phyloP scores from a whole-genome alignment of 1,140 invertebrate genomes.

The Meloidogyne chitwoodi region DNA sequence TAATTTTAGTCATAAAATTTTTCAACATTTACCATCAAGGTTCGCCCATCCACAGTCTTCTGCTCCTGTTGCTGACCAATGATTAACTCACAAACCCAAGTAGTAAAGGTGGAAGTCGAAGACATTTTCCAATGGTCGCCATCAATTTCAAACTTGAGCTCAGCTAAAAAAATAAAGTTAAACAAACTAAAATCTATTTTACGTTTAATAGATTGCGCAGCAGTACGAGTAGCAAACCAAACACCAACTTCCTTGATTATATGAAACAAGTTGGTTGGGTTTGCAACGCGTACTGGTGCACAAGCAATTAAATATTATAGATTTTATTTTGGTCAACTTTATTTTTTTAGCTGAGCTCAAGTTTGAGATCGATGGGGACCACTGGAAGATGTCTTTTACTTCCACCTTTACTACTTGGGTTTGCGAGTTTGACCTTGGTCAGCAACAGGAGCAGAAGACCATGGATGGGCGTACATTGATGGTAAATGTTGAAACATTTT shows the following conservation, averaged over 20 bases:
- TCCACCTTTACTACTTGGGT: too few relatives aligned
- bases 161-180: not conserved
- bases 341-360: too few relatives aligned
- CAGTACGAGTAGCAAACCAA: constrained; percentile 24
- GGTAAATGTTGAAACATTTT: too few relatives aligned
- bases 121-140: constrained; percentile 30
- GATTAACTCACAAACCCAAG: constrained; percentile 18
- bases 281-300: too few relatives aligned
- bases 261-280: too few relatives aligned
- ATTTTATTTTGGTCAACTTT: too few relatives aligned
- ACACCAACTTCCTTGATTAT: constrained; percentile 30
- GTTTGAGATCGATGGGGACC: too few relatives aligned
- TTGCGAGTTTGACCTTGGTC: too few relatives aligned
- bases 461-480: too few relatives aligned
- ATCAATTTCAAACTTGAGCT: constrained; percentile 13
- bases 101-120: constrained; percentile 29
- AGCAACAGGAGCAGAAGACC: too few relatives aligned
- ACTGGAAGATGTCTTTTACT: too few relatives aligned
- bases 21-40: constrained; percentile 9
- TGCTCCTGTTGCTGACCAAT: constrained; percentile 27
- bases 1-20: not conserved
- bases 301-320: too few relatives aligned
- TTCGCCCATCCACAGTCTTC: constrained; percentile 26
- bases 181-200: not conserved
- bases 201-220: not conserved